Evolutionary conservation across 2,888 invertebrate genomes (phyloP).

Genomic region (Pogonocherus hispidulus): DNA sequence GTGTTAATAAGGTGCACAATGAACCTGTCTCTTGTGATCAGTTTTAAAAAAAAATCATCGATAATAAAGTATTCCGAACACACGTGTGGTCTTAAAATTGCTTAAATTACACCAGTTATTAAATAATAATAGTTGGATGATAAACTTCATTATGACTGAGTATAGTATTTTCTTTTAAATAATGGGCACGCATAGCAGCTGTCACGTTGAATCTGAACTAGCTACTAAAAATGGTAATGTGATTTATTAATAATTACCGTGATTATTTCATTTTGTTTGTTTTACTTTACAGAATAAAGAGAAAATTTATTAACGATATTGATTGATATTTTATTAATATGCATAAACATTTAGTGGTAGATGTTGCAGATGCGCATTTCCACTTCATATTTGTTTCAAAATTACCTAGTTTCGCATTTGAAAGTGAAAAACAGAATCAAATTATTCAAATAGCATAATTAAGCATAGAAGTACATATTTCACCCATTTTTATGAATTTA

Average conservation of each 20-base stretch:
- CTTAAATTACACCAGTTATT: not conserved
- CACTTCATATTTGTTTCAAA: no score
- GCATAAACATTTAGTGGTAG: no score
- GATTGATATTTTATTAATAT: not conserved
- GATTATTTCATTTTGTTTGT: no score
- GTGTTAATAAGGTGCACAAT: no score
- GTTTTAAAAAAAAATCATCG: not conserved
- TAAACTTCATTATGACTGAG: not conserved
- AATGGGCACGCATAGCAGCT: not conserved
- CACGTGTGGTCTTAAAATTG: not conserved
- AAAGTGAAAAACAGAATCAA: no score
- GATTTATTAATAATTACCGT: not conserved
- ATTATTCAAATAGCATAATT: no score
- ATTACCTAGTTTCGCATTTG: no score
- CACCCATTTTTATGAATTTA: no score
- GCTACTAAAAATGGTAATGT: not conserved
- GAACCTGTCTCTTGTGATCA: not conserved
- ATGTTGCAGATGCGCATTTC: no score
- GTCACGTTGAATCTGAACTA: not conserved
- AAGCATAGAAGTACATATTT: no score
- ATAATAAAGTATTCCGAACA: not conserved
- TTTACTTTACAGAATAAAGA: no score
- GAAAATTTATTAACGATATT: no score
- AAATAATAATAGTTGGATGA: not conserved
- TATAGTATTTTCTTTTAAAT: not conserved